phyloP scores from a whole-genome alignment of 2,888 invertebrate genomes.

The Amorpha juglandis region DNA sequence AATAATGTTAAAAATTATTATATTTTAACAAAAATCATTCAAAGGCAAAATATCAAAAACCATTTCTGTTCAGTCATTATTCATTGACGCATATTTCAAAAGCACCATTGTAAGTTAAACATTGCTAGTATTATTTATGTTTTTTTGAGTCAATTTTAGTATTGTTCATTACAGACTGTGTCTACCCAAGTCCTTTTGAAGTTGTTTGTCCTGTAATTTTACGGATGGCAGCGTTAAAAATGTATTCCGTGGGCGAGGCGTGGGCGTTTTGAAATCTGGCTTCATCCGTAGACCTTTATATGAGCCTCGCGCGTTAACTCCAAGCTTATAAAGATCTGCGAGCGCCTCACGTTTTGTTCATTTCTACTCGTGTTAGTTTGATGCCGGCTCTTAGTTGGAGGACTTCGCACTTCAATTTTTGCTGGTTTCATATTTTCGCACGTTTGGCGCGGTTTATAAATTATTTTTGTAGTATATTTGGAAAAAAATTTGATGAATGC shows the following conservation, averaged over 20 bases:
- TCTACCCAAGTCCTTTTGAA: background rate
- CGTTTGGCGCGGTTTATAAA: background rate
- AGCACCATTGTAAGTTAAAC: too few species aligned
- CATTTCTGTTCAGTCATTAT: too few species aligned
- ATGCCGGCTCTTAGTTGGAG: conserved; percentile 18
- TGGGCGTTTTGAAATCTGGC: background rate
- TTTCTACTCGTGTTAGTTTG: conserved; percentile 28
- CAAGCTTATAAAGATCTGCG: conserved; percentile 11
- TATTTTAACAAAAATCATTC: too few species aligned
- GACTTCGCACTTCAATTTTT: conserved; percentile 22
- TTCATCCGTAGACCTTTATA: conserved; percentile 3
- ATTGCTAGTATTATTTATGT: too few species aligned
- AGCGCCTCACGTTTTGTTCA: conserved; percentile 34
- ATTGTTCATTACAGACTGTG: background rate
- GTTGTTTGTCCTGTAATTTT: background rate
- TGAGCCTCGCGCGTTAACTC: background rate
- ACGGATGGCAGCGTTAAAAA: background rate
- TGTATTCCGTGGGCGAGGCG: too few species aligned
- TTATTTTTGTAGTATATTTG: background rate
- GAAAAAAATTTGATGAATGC: too few species aligned
- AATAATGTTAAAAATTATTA: too few species aligned
- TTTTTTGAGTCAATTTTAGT: too few species aligned
- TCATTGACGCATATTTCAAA: too few species aligned
- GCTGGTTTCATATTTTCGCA: background rate
- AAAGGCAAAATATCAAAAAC: too few species aligned